These are phyloP conservation scores for Microplitis deprimator DNA, from an alignment of 2,888 invertebrate species.

Conservation along the genomic window DNA sequence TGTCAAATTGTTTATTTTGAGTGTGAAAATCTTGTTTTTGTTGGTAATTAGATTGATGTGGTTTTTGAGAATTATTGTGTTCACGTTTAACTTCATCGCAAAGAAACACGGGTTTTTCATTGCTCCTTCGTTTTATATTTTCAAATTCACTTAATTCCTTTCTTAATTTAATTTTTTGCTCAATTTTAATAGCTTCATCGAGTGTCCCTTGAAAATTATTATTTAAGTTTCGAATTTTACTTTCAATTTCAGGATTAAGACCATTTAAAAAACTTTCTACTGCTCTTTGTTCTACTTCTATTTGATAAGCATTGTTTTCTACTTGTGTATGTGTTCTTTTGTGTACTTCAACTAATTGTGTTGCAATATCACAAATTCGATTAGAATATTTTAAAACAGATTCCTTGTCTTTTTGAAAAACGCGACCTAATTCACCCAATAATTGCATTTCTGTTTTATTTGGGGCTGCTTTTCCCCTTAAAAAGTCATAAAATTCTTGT, in stretches of 20 bases:
- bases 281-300: too few species aligned
- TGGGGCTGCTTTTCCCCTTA: not conserved
- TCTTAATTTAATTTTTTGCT: constrained; percentile 22
- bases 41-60: not conserved
- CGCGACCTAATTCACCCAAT: too few species aligned
- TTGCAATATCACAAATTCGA: too few species aligned
- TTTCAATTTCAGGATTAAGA: not conserved
- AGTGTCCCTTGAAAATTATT: not conserved
- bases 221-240: not conserved
- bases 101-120: not conserved
- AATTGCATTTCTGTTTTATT: not conserved
- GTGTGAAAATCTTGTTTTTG: not conserved
- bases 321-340: too few species aligned
- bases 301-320: too few species aligned
- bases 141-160: not conserved
- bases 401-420: too few species aligned
- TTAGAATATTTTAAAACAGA: too few species aligned
- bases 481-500: constrained; percentile 15
- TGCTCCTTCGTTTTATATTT: not conserved
- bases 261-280: not conserved
- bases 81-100: not conserved
- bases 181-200: not conserved
- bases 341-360: too few species aligned
- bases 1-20: not conserved
- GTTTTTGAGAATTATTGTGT: not conserved